These are phyloP conservation scores for Odontothrips loti DNA, from an alignment of 2,888 invertebrate species.

Conservation along the genomic window DNA sequence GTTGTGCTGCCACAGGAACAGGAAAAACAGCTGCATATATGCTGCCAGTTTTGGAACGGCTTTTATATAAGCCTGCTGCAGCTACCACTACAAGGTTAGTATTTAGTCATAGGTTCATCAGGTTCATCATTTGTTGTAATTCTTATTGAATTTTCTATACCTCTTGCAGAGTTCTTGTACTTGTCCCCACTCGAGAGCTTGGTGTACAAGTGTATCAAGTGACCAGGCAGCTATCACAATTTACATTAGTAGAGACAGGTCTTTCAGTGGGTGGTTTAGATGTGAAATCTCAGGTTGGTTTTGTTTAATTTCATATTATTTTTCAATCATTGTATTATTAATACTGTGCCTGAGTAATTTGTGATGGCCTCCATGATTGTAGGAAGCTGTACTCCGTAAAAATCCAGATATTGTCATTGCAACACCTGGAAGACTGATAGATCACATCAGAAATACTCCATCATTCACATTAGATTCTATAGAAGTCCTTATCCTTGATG, in stretches of 20 bases:
- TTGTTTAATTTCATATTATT: slow-evolving; percentile 41
- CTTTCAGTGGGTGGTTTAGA: slow-evolving; percentile 85
- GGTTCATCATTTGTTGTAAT: not conserved
- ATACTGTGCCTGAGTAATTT: not conserved
- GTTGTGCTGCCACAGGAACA: slow-evolving; percentile 96
- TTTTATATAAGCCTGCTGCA: slow-evolving; percentile 77
- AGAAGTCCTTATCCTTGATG: slow-evolving; percentile 72
- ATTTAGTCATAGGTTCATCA: not conserved
- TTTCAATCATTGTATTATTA: not conserved
- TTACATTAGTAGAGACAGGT: slow-evolving; percentile 74
- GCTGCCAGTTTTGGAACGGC: slow-evolving; percentile 91
- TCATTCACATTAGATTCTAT: slow-evolving; percentile 85
- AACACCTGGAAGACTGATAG: slow-evolving; percentile 95
- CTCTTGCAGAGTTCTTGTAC: slow-evolving; percentile 68
- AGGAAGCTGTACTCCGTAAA: slow-evolving; percentile 76
- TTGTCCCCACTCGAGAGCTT: slow-evolving; percentile 95
- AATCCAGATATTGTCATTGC: slow-evolving; percentile 97
- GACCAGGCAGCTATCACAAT: slow-evolving; percentile 83
- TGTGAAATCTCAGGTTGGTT: slow-evolving; percentile 61
- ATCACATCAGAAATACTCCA: slow-evolving; percentile 93
- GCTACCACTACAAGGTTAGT: slow-evolving; percentile 44
- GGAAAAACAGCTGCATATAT: slow-evolving; percentile 99
- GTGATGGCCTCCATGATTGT: slow-evolving; percentile 34
- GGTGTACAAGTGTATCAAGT: slow-evolving; percentile 98
- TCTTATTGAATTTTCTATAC: not conserved